phyloP scores from a whole-genome alignment of 37 sponge, comb jelly and placozoan species.

The Hormiphora californensis region DNA sequence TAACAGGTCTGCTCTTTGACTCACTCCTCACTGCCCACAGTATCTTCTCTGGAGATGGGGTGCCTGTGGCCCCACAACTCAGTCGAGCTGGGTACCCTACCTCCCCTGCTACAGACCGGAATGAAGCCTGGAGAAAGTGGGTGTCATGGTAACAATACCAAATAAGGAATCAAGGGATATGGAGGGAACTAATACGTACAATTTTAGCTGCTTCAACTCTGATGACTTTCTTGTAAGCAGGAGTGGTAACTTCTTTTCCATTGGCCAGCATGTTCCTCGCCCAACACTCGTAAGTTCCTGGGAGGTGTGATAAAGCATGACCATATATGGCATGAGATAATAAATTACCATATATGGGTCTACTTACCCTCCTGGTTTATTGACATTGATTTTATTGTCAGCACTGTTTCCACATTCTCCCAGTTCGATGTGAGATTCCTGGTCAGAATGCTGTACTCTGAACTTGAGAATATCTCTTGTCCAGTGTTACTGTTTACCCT shows the following conservation, averaged over 20 bases:
- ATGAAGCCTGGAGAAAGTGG: neutral
- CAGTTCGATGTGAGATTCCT: too few relatives aligned
- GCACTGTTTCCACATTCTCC: too few relatives aligned
- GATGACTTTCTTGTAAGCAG: conserved; percentile 11
- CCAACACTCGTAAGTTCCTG: conserved; percentile 28
- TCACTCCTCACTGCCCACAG: neutral
- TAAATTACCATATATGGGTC: too few relatives aligned
- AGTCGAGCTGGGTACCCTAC: neutral
- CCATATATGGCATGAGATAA: too few relatives aligned
- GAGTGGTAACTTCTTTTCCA: neutral
- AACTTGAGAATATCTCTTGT: too few relatives aligned
- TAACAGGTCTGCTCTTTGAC: neutral
- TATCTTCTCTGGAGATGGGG: neutral
- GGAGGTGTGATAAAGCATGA: too few relatives aligned
- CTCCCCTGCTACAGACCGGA: neutral
- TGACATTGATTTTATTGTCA: too few relatives aligned
- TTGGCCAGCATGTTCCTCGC: neutral
- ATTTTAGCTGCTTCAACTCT: neutral
- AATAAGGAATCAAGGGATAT: neutral
- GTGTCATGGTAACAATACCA: neutral
- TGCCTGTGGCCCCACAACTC: neutral
- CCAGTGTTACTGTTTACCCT: too few relatives aligned
- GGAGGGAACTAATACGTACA: neutral
- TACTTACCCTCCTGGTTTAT: too few relatives aligned
- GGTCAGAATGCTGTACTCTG: too few relatives aligned